A percentile compares a stretch with the other conserved stretches of the same genome.
Conservation (phyloP, 2,113 vertebrate species). For the Oxyura jamaicensis region DNA sequence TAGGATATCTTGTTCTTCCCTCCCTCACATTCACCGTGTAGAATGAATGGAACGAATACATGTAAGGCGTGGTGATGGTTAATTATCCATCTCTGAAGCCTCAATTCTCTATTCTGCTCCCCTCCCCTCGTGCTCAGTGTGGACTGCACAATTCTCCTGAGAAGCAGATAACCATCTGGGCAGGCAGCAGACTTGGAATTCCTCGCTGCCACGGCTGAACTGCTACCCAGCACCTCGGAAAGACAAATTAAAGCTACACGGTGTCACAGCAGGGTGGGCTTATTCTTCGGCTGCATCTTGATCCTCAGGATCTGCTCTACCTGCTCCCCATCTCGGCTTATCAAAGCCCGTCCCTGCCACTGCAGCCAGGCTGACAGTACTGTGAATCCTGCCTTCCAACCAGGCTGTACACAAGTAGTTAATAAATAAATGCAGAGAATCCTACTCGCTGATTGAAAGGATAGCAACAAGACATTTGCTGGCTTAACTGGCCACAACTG, state of each 20-base stretch:
- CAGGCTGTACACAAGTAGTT: not conserved
- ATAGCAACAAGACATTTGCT: not conserved
- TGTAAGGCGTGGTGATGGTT: not conserved
- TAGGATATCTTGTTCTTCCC: not conserved
- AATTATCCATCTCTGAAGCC: not conserved
- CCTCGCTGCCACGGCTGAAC: not conserved
- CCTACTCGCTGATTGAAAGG: not conserved
- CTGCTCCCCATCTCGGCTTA: not conserved
- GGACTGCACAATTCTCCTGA: not conserved
- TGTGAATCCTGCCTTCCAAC: not conserved
- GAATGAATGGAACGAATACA: not conserved
- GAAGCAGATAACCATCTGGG: constrained; percentile 23
- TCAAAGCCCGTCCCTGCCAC: not conserved
- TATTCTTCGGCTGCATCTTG: not conserved
- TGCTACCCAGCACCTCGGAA: not conserved
- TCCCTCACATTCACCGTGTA: not conserved
- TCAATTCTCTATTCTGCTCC: not conserved
- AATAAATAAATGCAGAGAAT: not conserved
- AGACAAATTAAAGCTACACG: not conserved
- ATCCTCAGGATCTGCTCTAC: not conserved
- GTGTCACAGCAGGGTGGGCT: not conserved
- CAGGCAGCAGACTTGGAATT: not conserved
- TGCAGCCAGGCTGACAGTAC: not conserved
- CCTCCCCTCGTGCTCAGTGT: not conserved
- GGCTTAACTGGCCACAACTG: not conserved